Conservation (phyloP, 2,888 invertebrate species). For the Iphiclides podalirius region DNA sequence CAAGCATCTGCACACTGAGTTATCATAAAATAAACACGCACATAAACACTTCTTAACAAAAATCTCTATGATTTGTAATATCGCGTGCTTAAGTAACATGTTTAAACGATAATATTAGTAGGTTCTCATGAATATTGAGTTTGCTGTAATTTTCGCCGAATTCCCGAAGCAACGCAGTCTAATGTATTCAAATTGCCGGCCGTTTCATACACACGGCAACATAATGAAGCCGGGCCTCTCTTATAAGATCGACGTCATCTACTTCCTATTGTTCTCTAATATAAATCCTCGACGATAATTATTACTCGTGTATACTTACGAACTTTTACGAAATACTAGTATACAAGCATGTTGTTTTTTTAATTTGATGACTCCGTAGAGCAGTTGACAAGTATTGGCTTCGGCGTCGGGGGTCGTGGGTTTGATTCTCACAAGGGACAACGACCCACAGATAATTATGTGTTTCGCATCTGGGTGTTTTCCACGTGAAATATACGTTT, state of each 20-base stretch:
- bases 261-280: not conserved
- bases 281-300: not conserved
- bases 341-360: too few relatives aligned
- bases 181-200: constrained; percentile 30
- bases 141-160: constrained; percentile 27
- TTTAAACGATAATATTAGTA: constrained; percentile 23
- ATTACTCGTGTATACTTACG: too few relatives aligned
- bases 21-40: not conserved
- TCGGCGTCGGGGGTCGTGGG: too few relatives aligned
- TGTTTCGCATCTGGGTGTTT: too few relatives aligned
- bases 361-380: too few relatives aligned
- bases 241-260: constrained; percentile 18
- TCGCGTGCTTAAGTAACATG: constrained; percentile 25
- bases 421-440: too few relatives aligned
- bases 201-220: constrained; percentile 22
- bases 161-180: constrained; percentile 23
- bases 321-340: too few relatives aligned
- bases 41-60: not conserved
- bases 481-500: too few relatives aligned
- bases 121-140: constrained; percentile 25
- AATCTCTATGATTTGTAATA: constrained; percentile 7
- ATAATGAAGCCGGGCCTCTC: constrained; percentile 15
- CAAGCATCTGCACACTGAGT: too few relatives aligned
- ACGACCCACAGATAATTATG: too few relatives aligned
- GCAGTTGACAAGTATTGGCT: too few relatives aligned